A percentile compares a stretch with the other conserved stretches of the same genome.
These are phyloP conservation scores for Netelia fuscicornis DNA, from an alignment of 2,888 invertebrate species.

Conservation along the genomic window DNA sequence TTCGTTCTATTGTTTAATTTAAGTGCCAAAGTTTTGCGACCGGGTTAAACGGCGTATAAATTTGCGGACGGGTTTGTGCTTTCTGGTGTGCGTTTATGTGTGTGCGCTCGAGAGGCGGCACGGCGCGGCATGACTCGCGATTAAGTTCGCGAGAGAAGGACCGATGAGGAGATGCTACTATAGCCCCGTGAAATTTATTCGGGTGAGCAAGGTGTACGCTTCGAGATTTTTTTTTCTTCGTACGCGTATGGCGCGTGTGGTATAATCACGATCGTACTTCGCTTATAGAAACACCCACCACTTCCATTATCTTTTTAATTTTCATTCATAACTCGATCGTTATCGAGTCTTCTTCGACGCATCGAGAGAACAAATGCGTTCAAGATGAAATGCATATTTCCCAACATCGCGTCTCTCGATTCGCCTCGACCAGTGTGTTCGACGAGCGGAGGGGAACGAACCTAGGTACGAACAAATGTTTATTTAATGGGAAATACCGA, in stretches of 20 bases:
- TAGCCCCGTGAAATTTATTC: constrained; percentile 21
- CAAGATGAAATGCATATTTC: neutral
- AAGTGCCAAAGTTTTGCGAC: constrained; percentile 82
- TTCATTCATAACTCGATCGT: too few species aligned
- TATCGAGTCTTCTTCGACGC: too few species aligned
- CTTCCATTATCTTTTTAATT: too few species aligned
- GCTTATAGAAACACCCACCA: too few species aligned
- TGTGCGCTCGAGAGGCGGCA: constrained; percentile 20
- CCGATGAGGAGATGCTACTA: constrained; percentile 10
- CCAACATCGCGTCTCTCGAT: neutral
- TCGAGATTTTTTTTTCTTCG: neutral
- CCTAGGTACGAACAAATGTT: constrained; percentile 73
- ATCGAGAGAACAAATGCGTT: too few species aligned
- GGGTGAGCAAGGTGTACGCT: neutral
- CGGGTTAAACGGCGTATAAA: constrained; percentile 82
- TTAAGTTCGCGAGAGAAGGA: constrained; percentile 31
- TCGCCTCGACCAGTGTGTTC: constrained; percentile 55
- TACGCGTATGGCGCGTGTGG: too few species aligned
- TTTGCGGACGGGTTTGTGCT: constrained; percentile 67
- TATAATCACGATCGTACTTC: too few species aligned
- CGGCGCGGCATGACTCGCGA: constrained; percentile 20
- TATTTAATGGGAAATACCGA: constrained; percentile 74
- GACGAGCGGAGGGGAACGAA: constrained; percentile 53
- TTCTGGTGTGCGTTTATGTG: constrained; percentile 7
- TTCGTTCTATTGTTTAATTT: constrained; percentile 83